phyloP scores from a whole-genome alignment of 2,113 vertebrate genomes.

The Monarcha castaneiventris region DNA sequence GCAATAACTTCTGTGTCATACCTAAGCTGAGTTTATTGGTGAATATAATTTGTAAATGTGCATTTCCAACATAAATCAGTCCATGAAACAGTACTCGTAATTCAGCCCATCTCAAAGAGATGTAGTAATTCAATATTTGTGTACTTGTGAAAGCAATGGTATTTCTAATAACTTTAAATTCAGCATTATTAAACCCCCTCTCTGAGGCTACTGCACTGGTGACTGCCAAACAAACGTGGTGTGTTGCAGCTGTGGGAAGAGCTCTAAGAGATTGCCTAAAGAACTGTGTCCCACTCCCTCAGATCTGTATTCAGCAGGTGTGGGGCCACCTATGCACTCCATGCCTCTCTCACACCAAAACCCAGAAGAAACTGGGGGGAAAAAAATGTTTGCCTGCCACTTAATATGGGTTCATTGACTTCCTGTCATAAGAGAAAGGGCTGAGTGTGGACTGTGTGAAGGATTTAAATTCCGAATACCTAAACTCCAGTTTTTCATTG shows the following conservation, averaged over 20 bases:
- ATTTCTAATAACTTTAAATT: conserved; percentile 8
- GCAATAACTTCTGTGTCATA: conserved; percentile 5
- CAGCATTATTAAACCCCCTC: neutral
- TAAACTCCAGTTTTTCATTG: neutral
- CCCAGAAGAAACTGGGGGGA: neutral
- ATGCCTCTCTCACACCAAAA: neutral
- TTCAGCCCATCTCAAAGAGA: neutral
- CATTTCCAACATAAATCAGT: neutral
- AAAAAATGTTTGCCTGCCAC: neutral
- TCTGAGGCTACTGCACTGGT: neutral
- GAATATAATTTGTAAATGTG: conserved; percentile 33
- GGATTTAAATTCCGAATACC: neutral
- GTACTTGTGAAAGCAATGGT: neutral
- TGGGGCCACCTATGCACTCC: neutral
- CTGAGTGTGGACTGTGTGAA: neutral
- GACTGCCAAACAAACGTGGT: neutral
- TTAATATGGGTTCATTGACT: neutral
- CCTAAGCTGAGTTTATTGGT: neutral
- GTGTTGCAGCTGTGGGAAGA: neutral
- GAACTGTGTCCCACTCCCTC: neutral
- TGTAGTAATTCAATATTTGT: neutral
- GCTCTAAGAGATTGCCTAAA: neutral
- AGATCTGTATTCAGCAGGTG: neutral
- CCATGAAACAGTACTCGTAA: neutral
- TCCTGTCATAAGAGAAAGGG: neutral